Conservation (phyloP, 2,113 vertebrate genomes). For the Sarotherodon lohbergeri region DNA sequence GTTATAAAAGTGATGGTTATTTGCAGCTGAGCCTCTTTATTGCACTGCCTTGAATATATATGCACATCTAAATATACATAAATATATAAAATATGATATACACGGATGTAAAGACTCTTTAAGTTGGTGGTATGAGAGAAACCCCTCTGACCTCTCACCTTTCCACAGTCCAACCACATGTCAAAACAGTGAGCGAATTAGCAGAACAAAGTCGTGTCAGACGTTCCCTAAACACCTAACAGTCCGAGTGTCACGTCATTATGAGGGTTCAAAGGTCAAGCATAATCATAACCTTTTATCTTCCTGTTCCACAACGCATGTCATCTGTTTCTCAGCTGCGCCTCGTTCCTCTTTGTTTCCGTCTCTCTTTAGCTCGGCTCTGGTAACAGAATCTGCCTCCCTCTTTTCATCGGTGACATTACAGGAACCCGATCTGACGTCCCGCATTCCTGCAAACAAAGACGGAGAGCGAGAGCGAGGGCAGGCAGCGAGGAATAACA, state of each 20-base stretch:
- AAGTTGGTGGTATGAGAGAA: not conserved
- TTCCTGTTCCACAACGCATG: not conserved
- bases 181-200: not conserved
- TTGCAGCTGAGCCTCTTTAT: not conserved
- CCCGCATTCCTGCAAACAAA: constrained; percentile 56
- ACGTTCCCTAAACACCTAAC: not conserved
- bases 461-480: not conserved
- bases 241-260: not conserved
- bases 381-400: constrained; percentile 2
- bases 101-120: not conserved
- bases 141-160: not conserved
- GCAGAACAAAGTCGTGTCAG: not conserved
- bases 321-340: not conserved
- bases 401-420: not conserved
- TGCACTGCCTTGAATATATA: not conserved
- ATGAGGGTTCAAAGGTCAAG: not conserved
- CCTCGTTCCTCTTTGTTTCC: not conserved
- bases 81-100: rapidly evolving
- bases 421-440: constrained; percentile 30
- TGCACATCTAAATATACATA: not conserved
- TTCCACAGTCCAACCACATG: not conserved
- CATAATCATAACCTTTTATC: not conserved
- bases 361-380: not conserved
- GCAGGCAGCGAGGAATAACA: not conserved
- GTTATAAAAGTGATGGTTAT: not conserved